These are phyloP conservation scores for Laothoe populi DNA, from an alignment of 2,888 invertebrate species.

Conservation along the genomic window DNA sequence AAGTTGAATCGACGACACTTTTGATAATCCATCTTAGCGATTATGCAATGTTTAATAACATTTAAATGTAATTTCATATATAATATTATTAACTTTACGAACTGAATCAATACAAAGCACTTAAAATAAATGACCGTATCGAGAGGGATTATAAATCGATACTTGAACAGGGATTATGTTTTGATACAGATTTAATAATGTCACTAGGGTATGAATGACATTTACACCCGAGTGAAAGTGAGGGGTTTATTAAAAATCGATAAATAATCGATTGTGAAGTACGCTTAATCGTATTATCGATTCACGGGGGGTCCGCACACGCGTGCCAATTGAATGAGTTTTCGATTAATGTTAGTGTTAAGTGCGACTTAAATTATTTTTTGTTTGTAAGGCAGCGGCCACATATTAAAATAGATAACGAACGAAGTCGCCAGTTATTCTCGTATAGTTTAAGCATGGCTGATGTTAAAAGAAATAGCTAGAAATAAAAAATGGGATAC, in stretches of 20 bases:
- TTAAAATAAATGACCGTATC: conserved; percentile 60
- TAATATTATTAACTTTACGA: conserved; percentile 26
- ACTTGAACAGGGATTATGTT: conserved; percentile 61
- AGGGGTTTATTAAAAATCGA: conserved; percentile 57
- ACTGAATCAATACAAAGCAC: conserved; percentile 34
- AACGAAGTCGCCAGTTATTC: conserved; percentile 30
- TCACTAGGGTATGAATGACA: conserved; percentile 73
- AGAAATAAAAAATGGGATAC: neutral
- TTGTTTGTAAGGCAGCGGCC: conserved; percentile 18
- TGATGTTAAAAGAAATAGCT: neutral
- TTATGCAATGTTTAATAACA: conserved; percentile 16
- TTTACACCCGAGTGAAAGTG: conserved; percentile 78
- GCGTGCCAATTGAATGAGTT: conserved; percentile 28
- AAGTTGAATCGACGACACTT: neutral
- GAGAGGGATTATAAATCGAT: conserved; percentile 65
- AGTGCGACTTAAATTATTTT: conserved; percentile 26
- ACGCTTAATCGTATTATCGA: conserved; percentile 41
- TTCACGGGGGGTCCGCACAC: conserved; percentile 32
- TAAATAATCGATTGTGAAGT: conserved; percentile 40
- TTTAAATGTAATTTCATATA: conserved; percentile 23
- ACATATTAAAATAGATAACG: conserved; percentile 19
- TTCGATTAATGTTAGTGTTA: conserved; percentile 35
- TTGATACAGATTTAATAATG: conserved; percentile 65
- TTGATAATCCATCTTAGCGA: neutral
- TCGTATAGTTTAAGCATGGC: neutral